phyloP scores from a whole-genome alignment of 2,888 invertebrate genomes.

The Cylindroiulus punctatus region DNA sequence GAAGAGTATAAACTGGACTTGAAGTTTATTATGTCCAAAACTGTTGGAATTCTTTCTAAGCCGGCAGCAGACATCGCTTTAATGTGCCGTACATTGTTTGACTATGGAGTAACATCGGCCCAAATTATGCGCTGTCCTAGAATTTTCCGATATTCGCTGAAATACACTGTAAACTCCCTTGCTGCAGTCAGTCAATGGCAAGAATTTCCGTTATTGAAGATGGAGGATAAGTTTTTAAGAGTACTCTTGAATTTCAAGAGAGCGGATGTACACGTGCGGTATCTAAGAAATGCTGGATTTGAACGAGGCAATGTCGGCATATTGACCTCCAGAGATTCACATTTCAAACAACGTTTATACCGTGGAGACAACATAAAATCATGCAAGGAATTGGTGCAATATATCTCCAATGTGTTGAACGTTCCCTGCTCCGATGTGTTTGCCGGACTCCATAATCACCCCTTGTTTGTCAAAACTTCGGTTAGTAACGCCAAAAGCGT shows the following conservation, averaged over 20 bases:
- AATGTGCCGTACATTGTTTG: neutral
- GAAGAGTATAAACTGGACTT: neutral
- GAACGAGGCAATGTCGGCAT: constrained; percentile 69
- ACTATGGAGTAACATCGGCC: neutral
- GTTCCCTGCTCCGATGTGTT: constrained; percentile 63
- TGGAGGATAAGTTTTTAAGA: constrained; percentile 72
- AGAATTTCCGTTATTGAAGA: constrained; percentile 72
- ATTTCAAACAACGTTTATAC: constrained; percentile 68
- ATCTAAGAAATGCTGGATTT: constrained; percentile 69
- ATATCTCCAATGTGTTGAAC: constrained; percentile 66
- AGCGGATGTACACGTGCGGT: constrained; percentile 64
- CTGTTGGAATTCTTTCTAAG: neutral
- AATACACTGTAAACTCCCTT: neutral
- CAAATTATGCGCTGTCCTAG: neutral
- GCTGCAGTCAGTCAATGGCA: constrained; percentile 63
- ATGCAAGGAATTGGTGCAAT: constrained; percentile 67
- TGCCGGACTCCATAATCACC: constrained; percentile 70
- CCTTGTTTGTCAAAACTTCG: constrained; percentile 74
- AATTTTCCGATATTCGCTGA: neutral
- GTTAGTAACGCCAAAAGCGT: constrained; percentile 72
- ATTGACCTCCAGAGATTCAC: constrained; percentile 65
- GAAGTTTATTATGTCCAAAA: neutral
- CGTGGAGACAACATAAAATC: constrained; percentile 69
- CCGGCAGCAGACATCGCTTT: neutral
- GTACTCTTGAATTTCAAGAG: constrained; percentile 69